phyloP scores from a whole-genome alignment of 92 coral and sea anemone species.

The Nematostella vectensis region DNA sequence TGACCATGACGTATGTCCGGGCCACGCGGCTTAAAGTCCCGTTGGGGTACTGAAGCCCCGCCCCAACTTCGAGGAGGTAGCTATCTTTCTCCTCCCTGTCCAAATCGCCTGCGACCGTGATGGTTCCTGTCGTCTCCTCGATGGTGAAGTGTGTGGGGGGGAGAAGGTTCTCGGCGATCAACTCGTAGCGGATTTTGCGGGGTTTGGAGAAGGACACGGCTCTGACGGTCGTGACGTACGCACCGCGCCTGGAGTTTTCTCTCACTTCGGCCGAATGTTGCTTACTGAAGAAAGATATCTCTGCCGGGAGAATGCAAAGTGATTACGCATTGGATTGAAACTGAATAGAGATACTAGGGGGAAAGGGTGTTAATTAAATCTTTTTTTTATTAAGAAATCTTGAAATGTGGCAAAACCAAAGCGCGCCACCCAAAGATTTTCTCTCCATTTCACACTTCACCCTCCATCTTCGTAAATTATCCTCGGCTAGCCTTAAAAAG shows the following conservation, averaged over 20 bases:
- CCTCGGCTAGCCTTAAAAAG: no score
- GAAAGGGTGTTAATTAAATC: background rate
- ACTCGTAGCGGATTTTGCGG: conserved; percentile 41
- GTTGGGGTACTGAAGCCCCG: conserved; percentile 42
- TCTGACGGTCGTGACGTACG: conserved; percentile 54
- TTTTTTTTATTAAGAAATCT: no score
- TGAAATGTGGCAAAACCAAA: no score
- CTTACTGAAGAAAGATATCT: conserved; percentile 48
- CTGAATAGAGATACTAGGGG: background rate
- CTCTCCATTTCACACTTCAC: no score
- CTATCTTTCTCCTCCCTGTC: conserved; percentile 55
- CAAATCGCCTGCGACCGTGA: conserved; percentile 45
- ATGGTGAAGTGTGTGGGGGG: conserved; percentile 52
- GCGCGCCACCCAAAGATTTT: no score
- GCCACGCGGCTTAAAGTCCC: conserved; percentile 36
- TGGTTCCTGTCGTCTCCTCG: conserved; percentile 49
- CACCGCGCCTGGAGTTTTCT: conserved; percentile 52
- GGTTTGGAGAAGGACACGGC: conserved; percentile 61
- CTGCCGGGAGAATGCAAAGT: conserved; percentile 21
- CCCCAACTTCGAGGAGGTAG: conserved; percentile 80
- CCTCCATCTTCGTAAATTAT: no score
- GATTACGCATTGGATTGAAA: no score
- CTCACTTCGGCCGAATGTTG: conserved; percentile 66
- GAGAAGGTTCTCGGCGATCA: conserved; percentile 74
- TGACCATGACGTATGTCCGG: conserved; percentile 63